Conservation (phyloP, 2,113 vertebrate species). For the Malurus cyaneus region DNA sequence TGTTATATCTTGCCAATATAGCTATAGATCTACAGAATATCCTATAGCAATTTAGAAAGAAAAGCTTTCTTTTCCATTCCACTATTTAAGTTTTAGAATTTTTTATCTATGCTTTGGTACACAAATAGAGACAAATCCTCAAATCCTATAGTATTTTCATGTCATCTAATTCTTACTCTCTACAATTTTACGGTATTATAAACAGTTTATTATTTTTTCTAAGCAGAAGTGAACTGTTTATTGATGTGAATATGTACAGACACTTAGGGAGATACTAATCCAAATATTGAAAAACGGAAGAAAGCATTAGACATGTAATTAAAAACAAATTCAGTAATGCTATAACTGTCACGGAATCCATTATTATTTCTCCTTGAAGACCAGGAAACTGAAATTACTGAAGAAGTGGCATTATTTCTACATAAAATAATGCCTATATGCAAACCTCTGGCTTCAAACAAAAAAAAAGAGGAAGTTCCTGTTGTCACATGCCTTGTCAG, state of each 20-base stretch:
- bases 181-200: neutral
- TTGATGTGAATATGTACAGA: neutral
- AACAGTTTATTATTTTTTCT: constrained; percentile 33
- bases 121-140: constrained; percentile 14
- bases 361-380: constrained; percentile 12
- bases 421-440: neutral
- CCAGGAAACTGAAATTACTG: neutral
- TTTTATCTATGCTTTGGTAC: neutral
- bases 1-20: neutral
- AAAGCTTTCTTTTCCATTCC: neutral
- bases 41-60: neutral
- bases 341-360: neutral
- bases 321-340: constrained; percentile 24
- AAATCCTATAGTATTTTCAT: constrained; percentile 20
- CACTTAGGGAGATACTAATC: neutral
- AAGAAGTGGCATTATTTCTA: neutral
- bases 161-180: neutral
- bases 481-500: neutral
- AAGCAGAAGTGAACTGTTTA: constrained; percentile 29
- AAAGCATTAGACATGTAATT: neutral
- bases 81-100: neutral
- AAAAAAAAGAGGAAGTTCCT: neutral
- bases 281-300: constrained; percentile 37
- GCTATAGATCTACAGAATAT: neutral
- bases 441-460: neutral